phyloP scores from a whole-genome alignment of 2,888 invertebrate species.

The Amiota communis region DNA sequence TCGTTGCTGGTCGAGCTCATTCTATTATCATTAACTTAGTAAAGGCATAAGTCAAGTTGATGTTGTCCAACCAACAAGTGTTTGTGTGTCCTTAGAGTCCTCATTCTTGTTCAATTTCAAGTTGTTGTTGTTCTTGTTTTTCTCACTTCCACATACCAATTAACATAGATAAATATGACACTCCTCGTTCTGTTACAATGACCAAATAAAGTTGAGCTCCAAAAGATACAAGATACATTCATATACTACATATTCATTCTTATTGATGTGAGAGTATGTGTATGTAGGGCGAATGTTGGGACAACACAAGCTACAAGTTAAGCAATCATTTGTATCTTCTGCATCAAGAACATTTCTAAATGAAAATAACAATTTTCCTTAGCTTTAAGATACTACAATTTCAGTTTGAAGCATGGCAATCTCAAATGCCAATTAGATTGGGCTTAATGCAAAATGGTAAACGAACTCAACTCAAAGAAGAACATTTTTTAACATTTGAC shows the following conservation, averaged over 20 bases:
- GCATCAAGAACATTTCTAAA: neutral
- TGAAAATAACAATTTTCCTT: too few relatives aligned
- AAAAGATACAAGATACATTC: too few relatives aligned
- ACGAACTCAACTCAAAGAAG: neutral
- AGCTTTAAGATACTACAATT: too few relatives aligned
- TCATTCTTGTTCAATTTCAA: constrained; percentile 13
- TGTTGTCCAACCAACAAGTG: constrained; percentile 26
- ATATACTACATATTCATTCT: too few relatives aligned
- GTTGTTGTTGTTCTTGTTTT: constrained; percentile 28
- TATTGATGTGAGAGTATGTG: constrained; percentile 40
- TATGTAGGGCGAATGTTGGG: constrained; percentile 5
- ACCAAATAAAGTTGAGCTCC: constrained; percentile 32
- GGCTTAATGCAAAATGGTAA: too few relatives aligned
- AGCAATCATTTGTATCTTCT: neutral
- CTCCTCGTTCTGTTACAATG: constrained; percentile 33
- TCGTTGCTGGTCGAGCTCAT: constrained; percentile 12
- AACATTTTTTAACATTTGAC: constrained; percentile 27
- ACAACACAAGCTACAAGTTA: neutral
- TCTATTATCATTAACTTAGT: constrained; percentile 37
- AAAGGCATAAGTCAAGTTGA: constrained; percentile 35
- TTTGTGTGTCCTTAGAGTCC: constrained; percentile 3
- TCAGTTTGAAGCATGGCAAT: too few relatives aligned
- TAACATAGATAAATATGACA: constrained; percentile 49
- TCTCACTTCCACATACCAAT: constrained; percentile 33
- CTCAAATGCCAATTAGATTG: too few relatives aligned